phyloP scores from a whole-genome alignment of 1,140 invertebrate genomes.

The Homarus americanus region DNA sequence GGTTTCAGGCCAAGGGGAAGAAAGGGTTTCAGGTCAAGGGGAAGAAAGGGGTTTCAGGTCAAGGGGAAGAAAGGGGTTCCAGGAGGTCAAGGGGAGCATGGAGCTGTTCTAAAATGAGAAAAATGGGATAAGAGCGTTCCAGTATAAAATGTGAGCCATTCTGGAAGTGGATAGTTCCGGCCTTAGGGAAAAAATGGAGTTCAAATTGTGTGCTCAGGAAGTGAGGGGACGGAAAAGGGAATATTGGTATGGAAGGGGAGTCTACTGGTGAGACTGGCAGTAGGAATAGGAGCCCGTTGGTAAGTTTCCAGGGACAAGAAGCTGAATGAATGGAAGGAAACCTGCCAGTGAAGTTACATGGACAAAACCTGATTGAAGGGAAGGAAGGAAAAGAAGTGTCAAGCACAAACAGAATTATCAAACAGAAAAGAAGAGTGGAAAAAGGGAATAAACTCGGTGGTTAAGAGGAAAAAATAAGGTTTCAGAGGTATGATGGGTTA shows the following conservation, averaged over 20 bases:
- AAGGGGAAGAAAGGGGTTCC: no score
- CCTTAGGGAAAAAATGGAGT: not conserved
- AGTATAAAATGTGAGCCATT: conserved; percentile 8
- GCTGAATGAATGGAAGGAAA: no score
- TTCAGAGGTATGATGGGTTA: no score
- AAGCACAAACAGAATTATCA: no score
- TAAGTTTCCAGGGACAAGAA: not conserved
- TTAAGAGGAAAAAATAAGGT: no score
- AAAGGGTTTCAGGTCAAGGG: no score
- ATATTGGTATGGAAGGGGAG: not conserved
- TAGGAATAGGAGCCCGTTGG: not conserved
- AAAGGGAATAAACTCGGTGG: no score
- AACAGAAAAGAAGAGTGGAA: no score
- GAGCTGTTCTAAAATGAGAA: not conserved
- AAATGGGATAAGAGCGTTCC: not conserved
- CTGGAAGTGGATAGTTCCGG: not conserved
- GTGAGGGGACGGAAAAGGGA: not conserved
- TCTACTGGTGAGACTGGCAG: not conserved
- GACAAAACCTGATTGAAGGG: no score
- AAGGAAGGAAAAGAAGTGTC: no score
- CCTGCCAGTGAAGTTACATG: no score
- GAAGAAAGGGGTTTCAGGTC: not conserved
- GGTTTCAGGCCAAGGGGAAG: not conserved
- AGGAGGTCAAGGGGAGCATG: not conserved
- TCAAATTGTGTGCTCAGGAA: not conserved